Evolutionary conservation across 1,140 invertebrate genomes (phyloP).

Genomic region (Drosophila quadrilineata): DNA sequence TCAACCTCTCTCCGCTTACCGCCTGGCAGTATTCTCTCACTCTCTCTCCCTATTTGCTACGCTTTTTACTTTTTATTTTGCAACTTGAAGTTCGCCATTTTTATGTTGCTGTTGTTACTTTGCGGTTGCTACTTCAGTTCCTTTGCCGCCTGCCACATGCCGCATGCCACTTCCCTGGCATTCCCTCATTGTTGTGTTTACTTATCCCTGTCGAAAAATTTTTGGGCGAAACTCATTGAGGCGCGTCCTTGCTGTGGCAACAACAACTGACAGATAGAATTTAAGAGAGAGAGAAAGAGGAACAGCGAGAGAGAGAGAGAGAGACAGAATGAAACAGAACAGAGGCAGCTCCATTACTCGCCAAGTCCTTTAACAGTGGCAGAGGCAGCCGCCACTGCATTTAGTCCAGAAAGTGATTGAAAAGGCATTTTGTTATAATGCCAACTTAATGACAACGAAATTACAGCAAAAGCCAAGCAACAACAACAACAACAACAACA

Average conservation of each 20-base stretch:
- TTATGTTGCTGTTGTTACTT: slow-evolving; percentile 28
- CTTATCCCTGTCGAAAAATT: slow-evolving; percentile 74
- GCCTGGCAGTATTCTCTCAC: no score
- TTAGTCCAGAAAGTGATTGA: slow-evolving; percentile 80
- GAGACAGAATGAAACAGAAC: neutral
- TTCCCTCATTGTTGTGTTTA: slow-evolving; percentile 65
- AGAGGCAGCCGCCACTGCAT: slow-evolving; percentile 49
- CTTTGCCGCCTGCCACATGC: slow-evolving; percentile 9
- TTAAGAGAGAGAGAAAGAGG: neutral
- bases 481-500: slow-evolving; percentile 8
- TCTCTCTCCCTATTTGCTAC: neutral
- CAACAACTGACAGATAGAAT: neutral
- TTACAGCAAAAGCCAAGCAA: slow-evolving; percentile 71
- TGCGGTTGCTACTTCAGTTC: slow-evolving; percentile 47
- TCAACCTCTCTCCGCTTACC: neutral
- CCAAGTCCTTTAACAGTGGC: no score
- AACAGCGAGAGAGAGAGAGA: neutral
- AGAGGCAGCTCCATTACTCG: neutral
- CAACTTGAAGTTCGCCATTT: slow-evolving; percentile 2
- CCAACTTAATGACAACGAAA: slow-evolving; percentile 79
- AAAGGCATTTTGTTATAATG: slow-evolving; percentile 80
- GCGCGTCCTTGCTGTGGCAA: slow-evolving; percentile 37
- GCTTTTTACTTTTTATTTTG: neutral
- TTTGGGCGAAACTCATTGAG: slow-evolving; percentile 56
- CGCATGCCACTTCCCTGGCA: slow-evolving; percentile 8